Conservation (phyloP, 2,797 vertebrate genomes). For the Brotula barbata region DNA sequence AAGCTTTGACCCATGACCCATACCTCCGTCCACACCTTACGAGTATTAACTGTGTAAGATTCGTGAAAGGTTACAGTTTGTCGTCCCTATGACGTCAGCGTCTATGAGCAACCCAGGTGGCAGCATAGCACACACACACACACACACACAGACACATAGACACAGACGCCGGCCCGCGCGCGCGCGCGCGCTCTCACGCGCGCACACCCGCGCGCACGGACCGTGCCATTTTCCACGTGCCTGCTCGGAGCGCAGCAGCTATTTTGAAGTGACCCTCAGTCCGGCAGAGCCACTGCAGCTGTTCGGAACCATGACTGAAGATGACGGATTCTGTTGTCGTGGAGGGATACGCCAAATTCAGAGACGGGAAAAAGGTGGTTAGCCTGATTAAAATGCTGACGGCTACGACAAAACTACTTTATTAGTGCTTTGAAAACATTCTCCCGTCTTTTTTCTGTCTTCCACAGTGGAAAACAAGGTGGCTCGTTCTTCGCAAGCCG, state of each 20-base stretch:
- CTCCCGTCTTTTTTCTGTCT: slow-evolving; percentile 22
- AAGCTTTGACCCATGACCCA: no score
- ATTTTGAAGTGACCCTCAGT: slow-evolving; percentile 93
- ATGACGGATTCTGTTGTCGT: slow-evolving; percentile 98
- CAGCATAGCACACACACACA: not conserved
- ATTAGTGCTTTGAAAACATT: slow-evolving; percentile 9
- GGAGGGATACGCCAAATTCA: slow-evolving; percentile 95
- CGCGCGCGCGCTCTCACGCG: not conserved
- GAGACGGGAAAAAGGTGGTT: slow-evolving; percentile 93
- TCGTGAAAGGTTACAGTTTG: no score
- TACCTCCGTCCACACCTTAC: no score
- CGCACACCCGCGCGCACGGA: slow-evolving; percentile 17
- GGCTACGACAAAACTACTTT: slow-evolving; percentile 5
- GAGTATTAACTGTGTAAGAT: no score
- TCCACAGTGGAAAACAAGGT: slow-evolving; percentile 93
- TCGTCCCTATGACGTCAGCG: no score
- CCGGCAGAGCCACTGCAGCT: slow-evolving; percentile 82
- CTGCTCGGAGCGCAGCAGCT: slow-evolving; percentile 70
- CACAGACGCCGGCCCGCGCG: not conserved
- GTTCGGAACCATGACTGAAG: slow-evolving; percentile 96
- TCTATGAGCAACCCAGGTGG: no score
- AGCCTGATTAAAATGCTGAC: slow-evolving; percentile 9
- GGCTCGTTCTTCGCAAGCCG: slow-evolving; percentile 92
- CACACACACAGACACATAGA: slow-evolving; percentile 10
- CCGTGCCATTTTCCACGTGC: slow-evolving; percentile 57